Conservation (phyloP, 2,113 vertebrate genomes). For the Cervus canadensis region DNA sequence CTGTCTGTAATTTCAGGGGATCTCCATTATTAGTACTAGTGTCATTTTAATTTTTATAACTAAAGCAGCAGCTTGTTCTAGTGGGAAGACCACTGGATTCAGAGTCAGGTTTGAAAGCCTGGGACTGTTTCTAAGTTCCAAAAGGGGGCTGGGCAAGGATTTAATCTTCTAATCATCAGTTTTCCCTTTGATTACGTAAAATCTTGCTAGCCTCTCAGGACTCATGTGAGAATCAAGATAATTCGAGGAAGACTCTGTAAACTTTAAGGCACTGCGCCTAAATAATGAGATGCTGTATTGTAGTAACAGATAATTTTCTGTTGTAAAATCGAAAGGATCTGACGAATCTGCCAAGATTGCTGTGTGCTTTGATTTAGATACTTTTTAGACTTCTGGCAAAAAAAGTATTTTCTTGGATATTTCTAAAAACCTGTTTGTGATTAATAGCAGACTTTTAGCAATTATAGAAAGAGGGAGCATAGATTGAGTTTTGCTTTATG, state of each 20-base stretch:
- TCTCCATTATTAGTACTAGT: not conserved
- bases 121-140: not conserved
- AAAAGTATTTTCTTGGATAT: constrained; percentile 19
- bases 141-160: not conserved
- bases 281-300: not conserved
- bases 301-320: not conserved
- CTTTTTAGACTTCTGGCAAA: not conserved
- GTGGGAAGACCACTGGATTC: not conserved
- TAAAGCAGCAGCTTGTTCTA: not conserved
- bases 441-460: not conserved
- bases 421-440: not conserved
- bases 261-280: not conserved
- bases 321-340: not conserved
- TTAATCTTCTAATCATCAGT: not conserved
- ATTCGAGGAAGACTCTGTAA: not conserved
- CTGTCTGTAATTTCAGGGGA: not conserved
- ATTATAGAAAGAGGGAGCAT: not conserved
- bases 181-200: not conserved
- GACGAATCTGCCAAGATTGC: not conserved
- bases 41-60: not conserved
- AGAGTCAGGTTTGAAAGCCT: not conserved
- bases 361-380: not conserved
- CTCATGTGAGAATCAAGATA: not conserved
- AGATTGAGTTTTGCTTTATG: not conserved
- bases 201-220: not conserved